Conservation (phyloP, 2,888 invertebrate species). For the Tetropium fuscum region DNA sequence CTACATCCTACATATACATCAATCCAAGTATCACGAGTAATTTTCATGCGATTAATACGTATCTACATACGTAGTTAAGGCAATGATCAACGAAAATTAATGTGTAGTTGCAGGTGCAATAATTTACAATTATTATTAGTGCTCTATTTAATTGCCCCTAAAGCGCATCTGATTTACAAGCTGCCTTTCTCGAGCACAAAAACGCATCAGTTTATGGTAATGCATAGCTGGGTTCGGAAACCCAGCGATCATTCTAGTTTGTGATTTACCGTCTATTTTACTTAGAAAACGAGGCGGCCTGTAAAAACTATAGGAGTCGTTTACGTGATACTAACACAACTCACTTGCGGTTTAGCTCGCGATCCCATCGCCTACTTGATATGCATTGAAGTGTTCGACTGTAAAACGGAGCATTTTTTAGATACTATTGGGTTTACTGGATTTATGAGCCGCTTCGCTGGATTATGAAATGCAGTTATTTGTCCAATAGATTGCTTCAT, state of each 20-base stretch:
- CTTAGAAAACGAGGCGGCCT: conserved; percentile 17
- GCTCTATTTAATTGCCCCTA: too few relatives aligned
- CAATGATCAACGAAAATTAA: too few relatives aligned
- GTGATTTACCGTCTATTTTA: conserved; percentile 20
- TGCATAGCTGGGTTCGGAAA: conserved; percentile 12
- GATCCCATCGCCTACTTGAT: conserved; percentile 40
- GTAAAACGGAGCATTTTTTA: conserved; percentile 42
- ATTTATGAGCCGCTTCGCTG: conserved; percentile 35
- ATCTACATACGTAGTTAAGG: too few relatives aligned
- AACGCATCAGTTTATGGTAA: conserved; percentile 14
- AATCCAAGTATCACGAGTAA: too few relatives aligned
- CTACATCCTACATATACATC: too few relatives aligned
- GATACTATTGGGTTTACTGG: conserved; percentile 28
- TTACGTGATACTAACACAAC: conserved; percentile 31
- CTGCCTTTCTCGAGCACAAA: conserved; percentile 3
- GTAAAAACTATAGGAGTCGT: conserved; percentile 32
- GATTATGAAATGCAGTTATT: conserved; percentile 37
- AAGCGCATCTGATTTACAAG: conserved; percentile 1
- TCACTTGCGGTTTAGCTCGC: conserved; percentile 23
- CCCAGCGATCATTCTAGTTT: not conserved
- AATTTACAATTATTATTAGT: too few relatives aligned
- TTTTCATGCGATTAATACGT: too few relatives aligned
- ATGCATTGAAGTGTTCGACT: conserved; percentile 45
- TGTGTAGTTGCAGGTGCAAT: too few relatives aligned
- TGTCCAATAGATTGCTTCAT: conserved; percentile 29